Evolutionary conservation across 2,888 invertebrate genomes (phyloP).

Genomic region (Catocala nupta): DNA sequence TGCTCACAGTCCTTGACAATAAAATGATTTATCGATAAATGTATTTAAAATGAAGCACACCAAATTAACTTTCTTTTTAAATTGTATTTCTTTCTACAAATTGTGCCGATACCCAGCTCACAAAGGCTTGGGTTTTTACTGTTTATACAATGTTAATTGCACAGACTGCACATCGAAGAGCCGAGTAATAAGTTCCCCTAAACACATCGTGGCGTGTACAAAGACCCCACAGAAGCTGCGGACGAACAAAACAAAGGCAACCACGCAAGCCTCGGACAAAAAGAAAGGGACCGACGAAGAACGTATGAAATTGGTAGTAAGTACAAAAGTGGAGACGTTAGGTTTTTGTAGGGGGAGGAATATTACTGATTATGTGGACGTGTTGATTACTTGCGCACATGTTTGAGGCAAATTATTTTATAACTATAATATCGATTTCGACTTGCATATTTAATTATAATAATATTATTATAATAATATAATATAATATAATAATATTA

Average conservation of each 20-base stretch:
- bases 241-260: constrained; percentile 66
- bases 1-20: no score
- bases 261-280: constrained; percentile 67
- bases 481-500: no score
- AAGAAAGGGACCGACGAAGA: constrained; percentile 23
- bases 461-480: no score
- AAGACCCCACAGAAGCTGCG: constrained; percentile 67
- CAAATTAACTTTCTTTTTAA: no score
- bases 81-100: no score
- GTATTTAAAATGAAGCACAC: no score
- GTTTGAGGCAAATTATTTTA: no score
- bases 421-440: no score
- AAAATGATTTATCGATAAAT: no score
- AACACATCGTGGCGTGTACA: constrained; percentile 62
- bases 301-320: constrained; percentile 23
- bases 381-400: no score
- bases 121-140: constrained; percentile 46
- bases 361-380: no score
- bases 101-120: not conserved
- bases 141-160: constrained; percentile 64
- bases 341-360: constrained; percentile 2
- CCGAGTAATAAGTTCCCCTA: constrained; percentile 70
- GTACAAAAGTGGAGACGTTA: not conserved
- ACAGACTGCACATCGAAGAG: constrained; percentile 60
- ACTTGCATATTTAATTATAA: no score